phyloP scores from a whole-genome alignment of 2,888 invertebrate species.

The Herminia tarsipennalis region DNA sequence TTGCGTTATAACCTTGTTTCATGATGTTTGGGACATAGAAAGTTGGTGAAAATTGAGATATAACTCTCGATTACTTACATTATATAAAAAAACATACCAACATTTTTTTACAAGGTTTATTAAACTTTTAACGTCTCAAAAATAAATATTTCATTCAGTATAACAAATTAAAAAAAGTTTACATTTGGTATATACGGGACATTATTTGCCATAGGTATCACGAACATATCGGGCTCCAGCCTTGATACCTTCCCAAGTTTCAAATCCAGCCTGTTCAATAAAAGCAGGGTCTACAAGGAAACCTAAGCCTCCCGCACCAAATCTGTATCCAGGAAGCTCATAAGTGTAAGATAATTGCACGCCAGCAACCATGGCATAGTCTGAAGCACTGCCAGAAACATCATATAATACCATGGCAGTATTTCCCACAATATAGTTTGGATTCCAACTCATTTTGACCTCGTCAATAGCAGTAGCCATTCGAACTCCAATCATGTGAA shows the following conservation, averaged over 20 bases:
- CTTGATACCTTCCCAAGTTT: conserved; percentile 87
- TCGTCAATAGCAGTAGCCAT: conserved; percentile 70
- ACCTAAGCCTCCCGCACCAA: conserved; percentile 69
- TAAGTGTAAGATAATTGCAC: conserved; percentile 86
- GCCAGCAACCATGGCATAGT: conserved; percentile 83
- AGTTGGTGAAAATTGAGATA: no score
- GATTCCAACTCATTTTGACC: conserved; percentile 65
- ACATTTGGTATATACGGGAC: no score
- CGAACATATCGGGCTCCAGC: conserved; percentile 73
- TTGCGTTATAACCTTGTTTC: no score
- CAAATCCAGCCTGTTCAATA: conserved; percentile 83
- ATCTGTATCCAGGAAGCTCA: conserved; percentile 81
- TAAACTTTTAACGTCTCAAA: no score
- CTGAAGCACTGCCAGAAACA: conserved; percentile 87
- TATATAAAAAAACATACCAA: no score
- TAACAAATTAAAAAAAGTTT: no score
- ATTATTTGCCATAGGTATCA: no score
- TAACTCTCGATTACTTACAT: no score
- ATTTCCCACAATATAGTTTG: conserved; percentile 80
- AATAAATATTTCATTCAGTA: no score
- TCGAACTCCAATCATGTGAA: conserved; percentile 62
- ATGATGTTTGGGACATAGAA: no score
- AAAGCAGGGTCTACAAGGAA: conserved; percentile 83
- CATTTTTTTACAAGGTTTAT: no score
- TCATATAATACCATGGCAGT: conserved; percentile 78